Conservation (phyloP, 2,797 vertebrate genomes). For the Philypnodon macrostomus region DNA sequence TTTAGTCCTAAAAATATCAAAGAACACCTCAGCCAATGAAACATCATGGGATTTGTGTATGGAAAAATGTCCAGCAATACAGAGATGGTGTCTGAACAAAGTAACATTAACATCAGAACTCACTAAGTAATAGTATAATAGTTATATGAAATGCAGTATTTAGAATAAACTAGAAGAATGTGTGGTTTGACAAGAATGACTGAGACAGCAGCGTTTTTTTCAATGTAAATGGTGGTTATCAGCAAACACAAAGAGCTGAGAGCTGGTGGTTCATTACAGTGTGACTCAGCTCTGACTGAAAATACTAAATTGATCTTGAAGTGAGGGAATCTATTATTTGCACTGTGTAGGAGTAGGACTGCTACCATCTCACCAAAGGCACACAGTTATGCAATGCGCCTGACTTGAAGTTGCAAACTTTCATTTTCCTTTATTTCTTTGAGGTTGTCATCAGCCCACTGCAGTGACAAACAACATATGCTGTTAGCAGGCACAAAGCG, state of each 20-base stretch:
- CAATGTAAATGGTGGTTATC: constrained; percentile 68
- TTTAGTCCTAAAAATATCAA: too few relatives aligned
- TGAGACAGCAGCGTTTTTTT: constrained; percentile 38
- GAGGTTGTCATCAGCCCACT: not conserved
- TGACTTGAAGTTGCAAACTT: not conserved
- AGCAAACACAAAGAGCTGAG: constrained; percentile 57
- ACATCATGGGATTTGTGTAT: too few relatives aligned
- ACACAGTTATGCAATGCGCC: constrained; percentile 3
- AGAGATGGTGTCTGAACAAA: too few relatives aligned
- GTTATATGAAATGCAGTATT: too few relatives aligned
- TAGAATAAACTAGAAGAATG: too few relatives aligned
- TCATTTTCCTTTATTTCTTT: not conserved
- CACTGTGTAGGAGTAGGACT: not conserved
- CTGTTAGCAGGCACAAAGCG: constrained; percentile 17
- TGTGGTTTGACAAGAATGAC: not conserved
- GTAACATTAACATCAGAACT: too few relatives aligned
- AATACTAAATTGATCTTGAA: not conserved
- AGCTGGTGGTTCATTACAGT: constrained; percentile 50
- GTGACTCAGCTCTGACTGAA: constrained; percentile 61
- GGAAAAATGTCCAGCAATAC: too few relatives aligned
- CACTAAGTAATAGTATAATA: too few relatives aligned
- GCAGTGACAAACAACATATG: constrained; percentile 8
- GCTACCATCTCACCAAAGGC: not conserved
- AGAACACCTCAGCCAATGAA: too few relatives aligned
- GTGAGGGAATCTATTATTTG: constrained; percentile 5